These are phyloP conservation scores for Abrostola triplasia DNA, from an alignment of 2,888 invertebrate species.

Conservation along the genomic window DNA sequence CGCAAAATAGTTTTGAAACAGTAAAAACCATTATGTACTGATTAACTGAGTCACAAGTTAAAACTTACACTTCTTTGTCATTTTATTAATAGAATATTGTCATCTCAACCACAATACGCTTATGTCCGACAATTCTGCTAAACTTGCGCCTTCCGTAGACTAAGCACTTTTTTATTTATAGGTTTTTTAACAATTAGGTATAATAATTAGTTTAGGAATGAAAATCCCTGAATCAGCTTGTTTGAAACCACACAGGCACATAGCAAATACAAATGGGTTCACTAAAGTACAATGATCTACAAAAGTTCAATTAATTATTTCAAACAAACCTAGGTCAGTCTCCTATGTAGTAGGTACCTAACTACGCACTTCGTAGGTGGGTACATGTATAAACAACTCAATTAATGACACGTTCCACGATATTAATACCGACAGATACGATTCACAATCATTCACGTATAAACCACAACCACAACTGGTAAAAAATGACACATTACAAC, in stretches of 20 bases:
- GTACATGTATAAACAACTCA: constrained; percentile 4
- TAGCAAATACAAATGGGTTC: no score
- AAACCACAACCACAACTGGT: constrained; percentile 45
- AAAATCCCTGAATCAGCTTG: no score
- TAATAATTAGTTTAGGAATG: no score
- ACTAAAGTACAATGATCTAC: no score
- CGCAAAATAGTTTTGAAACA: constrained; percentile 31
- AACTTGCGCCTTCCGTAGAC: no score
- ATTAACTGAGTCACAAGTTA: not conserved
- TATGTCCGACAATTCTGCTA: not conserved
- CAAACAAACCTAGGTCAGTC: no score
- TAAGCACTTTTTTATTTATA: no score
- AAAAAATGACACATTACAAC: constrained; percentile 39
- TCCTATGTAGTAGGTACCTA: no score
- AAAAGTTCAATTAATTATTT: no score
- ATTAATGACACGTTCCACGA: constrained; percentile 20
- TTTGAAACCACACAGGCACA: no score
- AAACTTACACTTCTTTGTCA: not conserved
- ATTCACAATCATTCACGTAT: constrained; percentile 29
- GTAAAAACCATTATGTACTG: constrained; percentile 29
- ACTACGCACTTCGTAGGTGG: no score
- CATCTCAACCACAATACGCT: not conserved
- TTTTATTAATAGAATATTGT: not conserved
- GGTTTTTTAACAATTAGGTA: no score
- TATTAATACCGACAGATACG: constrained; percentile 25